These are phyloP conservation scores for Mesoligia furuncula DNA, from an alignment of 2,888 invertebrate species.

Conservation along the genomic window DNA sequence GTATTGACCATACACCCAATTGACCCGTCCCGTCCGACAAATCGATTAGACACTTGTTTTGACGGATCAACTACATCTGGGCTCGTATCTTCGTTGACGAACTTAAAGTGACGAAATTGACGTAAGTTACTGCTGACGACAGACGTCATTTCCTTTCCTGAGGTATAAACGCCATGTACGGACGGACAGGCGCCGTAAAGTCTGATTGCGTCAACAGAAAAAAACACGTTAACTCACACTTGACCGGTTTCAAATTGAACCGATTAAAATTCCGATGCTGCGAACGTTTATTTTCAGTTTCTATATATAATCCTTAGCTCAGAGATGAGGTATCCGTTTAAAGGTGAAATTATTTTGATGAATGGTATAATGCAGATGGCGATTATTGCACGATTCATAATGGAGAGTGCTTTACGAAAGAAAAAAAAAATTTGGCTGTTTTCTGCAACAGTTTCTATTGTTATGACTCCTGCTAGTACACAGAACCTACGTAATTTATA, in stretches of 20 bases:
- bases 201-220: constrained; percentile 49
- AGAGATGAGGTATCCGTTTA: constrained; percentile 57
- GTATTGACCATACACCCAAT: neutral
- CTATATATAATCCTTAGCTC: constrained; percentile 65
- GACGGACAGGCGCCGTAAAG: constrained; percentile 21
- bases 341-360: constrained; percentile 58
- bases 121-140: neutral
- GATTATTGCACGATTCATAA: neutral
- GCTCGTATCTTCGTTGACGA: neutral
- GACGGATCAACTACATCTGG: neutral
- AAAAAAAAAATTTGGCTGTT: too few relatives aligned
- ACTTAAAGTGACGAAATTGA: neutral
- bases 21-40: neutral
- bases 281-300: constrained; percentile 47
- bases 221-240: constrained; percentile 43
- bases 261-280: constrained; percentile 63
- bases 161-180: neutral
- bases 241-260: constrained; percentile 47
- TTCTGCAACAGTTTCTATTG: too few relatives aligned
- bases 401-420: too few relatives aligned
- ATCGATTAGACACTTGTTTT: neutral
- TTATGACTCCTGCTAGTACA: too few relatives aligned
- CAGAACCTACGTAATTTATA: too few relatives aligned
- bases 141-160: neutral
- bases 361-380: constrained; percentile 20